These are phyloP conservation scores for Erynnis tages DNA, from an alignment of 2,888 invertebrate species.

Conservation along the genomic window DNA sequence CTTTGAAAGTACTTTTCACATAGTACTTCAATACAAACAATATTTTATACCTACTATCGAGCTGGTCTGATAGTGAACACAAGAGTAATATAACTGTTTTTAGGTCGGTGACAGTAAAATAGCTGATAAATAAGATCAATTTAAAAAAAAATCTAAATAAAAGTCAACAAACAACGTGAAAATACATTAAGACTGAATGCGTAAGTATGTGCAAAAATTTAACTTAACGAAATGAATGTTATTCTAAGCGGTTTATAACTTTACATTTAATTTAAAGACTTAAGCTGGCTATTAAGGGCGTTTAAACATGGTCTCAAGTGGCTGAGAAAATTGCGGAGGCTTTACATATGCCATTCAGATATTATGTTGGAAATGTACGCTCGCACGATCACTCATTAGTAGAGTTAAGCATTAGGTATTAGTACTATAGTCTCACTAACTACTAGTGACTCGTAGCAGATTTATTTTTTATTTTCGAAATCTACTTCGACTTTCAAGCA, in stretches of 20 bases:
- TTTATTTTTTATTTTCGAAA: not conserved
- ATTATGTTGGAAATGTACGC: constrained; percentile 14
- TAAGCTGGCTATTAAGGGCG: constrained; percentile 16
- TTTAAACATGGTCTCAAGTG: constrained; percentile 7
- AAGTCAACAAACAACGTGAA: too few relatives aligned
- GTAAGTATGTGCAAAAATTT: too few relatives aligned
- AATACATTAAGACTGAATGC: too few relatives aligned
- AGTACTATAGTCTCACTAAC: not conserved
- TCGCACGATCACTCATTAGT: constrained; percentile 19
- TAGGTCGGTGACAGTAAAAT: too few relatives aligned
- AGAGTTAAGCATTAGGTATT: not conserved
- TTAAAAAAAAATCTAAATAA: too few relatives aligned
- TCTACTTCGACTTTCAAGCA: not conserved
- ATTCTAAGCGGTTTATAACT: constrained; percentile 4
- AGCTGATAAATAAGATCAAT: too few relatives aligned
- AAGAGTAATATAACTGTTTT: too few relatives aligned
- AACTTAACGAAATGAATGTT: too few relatives aligned
- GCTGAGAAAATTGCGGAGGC: constrained; percentile 3
- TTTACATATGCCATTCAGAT: constrained; percentile 15
- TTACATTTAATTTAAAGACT: constrained; percentile 12
- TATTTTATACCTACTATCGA: too few relatives aligned
- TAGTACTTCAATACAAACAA: too few relatives aligned
- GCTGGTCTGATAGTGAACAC: too few relatives aligned
- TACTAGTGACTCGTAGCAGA: not conserved
- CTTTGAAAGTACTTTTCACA: too few relatives aligned